phyloP scores from a whole-genome alignment of 2,797 vertebrate species.

The Threskiornis aethiopicus region DNA sequence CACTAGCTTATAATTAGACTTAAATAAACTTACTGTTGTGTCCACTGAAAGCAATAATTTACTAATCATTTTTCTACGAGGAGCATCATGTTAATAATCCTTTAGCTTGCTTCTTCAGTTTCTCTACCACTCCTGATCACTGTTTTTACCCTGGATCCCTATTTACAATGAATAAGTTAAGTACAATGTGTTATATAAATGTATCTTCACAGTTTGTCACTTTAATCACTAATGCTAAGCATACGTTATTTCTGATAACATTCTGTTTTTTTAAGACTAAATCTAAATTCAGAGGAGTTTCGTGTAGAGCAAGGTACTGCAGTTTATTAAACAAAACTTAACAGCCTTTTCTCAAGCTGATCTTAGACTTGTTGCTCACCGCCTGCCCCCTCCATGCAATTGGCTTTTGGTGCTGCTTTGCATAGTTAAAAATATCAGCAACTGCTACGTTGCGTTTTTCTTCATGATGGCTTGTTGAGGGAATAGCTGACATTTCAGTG shows the following conservation, averaged over 20 bases:
- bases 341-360: not conserved
- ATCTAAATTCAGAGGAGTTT: not conserved
- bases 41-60: not conserved
- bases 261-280: not conserved
- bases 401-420: not conserved
- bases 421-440: not conserved
- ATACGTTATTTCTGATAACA: not conserved
- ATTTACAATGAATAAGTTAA: not conserved
- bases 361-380: not conserved
- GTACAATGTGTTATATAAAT: not conserved
- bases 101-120: not conserved
- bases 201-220: not conserved
- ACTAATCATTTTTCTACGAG: not conserved
- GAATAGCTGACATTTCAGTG: not conserved
- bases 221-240: not conserved
- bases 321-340: not conserved
- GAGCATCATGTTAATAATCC: not conserved
- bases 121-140: not conserved
- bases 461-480: not conserved
- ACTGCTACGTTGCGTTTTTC: not conserved
- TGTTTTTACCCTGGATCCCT: not conserved
- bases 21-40: not conserved
- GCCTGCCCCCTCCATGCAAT: not conserved
- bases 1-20: not conserved
- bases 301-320: accelerated